Evolutionary conservation across 2,113 vertebrate genomes (phyloP), one percentile per base, ranked within the genome.

Genomic region (Diadophis punctatus): DNA sequence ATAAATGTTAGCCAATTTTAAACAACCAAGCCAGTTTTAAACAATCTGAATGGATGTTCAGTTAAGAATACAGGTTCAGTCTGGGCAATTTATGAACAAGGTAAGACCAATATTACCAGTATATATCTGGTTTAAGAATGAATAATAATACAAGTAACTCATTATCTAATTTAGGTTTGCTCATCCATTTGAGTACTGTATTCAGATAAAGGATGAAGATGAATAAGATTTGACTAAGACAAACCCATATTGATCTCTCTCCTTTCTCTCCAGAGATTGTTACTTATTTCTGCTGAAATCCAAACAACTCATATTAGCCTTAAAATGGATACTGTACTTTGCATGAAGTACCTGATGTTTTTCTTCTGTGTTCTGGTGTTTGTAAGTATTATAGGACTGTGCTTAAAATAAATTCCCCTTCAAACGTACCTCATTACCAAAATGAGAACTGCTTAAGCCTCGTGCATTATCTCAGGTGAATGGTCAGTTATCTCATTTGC

Each of bases 291-390:
- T 90, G 58, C 88, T 18, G 88, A 43, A 46, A 0, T 3, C 43
- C 88, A 9, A 0, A 10, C 7, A 20, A 48, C 51, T 52, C 53
- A 88, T 49, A 7, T 23, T 3, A 0, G 7, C 0, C 22, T 91
- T 90, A 80, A 92, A 87, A 97, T 97, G 97, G 74, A 80, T 80
- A 90, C 88, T 2, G 86, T 97, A 49, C 5, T 97, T 94, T 93
- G 96, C 53, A 3, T 97, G 88, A 97, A 96, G 90, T 96, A 96
- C 88, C 94, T 97, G 95, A 97, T 97, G 97, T 96, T 97, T 95
- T 8, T 94, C 94, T 97, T 96, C 96, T 97, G 97, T 7, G 55
- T 93, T 48, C 94, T 97, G 92, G 94, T 97, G 92, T 97, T 97
- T 95, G 97, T 97, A 95, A 97, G 97, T 97, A 93, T 49, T 22